A percentile compares a stretch with the other conserved stretches of the same genome.
Conservation (phyloP, 2,113 vertebrate genomes). For the Spilogale gracilis region DNA sequence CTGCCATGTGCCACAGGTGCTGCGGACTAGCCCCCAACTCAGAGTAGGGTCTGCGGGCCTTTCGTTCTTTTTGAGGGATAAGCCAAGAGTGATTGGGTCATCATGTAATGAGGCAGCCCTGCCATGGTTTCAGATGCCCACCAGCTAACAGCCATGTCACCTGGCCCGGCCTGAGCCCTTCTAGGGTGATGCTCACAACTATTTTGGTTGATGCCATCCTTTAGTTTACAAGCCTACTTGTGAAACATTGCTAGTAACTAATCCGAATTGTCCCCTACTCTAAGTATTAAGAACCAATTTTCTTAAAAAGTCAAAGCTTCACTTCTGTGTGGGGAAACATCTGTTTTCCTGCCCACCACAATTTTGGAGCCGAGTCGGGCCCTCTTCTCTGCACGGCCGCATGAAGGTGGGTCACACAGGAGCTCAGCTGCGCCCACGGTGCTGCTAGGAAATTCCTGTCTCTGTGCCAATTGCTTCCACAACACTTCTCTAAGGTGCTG, state of each 20-base stretch:
- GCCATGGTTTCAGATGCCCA: not conserved
- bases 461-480: constrained; percentile 64
- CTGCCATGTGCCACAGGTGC: not conserved
- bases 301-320: not conserved
- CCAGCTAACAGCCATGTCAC: not conserved
- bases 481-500: constrained; percentile 59
- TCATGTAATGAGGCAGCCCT: constrained; percentile 47
- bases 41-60: not conserved
- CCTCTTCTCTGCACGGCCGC: not conserved
- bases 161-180: not conserved
- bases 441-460: not conserved
- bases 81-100: not conserved
- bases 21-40: fast-evolving
- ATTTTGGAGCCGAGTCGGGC: not conserved
- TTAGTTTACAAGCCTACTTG: not conserved
- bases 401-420: not conserved
- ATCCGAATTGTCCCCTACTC: not conserved
- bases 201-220: not conserved
- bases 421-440: fast-evolving
- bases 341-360: not conserved
- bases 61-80: not conserved
- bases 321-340: not conserved
- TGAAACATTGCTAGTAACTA: not conserved
- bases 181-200: not conserved
- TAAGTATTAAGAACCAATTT: not conserved